These are phyloP conservation scores for Aphelenchoides bicaudatus DNA, from an alignment of 2,888 invertebrate genomes.

Conservation along the genomic window DNA sequence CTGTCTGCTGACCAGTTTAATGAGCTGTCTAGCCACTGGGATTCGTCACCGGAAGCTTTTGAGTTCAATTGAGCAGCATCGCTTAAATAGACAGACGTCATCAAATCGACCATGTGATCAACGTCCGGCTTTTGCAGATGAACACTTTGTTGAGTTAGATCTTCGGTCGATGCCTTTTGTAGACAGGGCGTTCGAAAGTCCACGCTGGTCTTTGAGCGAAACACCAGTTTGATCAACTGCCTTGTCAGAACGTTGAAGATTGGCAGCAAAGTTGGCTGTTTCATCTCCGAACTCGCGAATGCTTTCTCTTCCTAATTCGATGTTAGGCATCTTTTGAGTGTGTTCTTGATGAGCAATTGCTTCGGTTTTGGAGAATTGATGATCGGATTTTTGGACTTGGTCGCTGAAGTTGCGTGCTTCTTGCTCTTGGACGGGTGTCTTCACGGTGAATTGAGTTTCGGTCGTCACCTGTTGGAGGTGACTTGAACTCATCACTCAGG, in stretches of 20 bases:
- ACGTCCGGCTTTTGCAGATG: not conserved
- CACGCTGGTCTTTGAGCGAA: not conserved
- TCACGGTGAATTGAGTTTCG: no score
- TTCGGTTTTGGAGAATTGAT: not conserved
- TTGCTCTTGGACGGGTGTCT: no score
- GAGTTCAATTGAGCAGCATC: not conserved
- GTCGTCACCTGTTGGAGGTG: not conserved
- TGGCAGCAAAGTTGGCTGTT: not conserved
- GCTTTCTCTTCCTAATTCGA: not conserved
- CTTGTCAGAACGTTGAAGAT: conserved; percentile 3
- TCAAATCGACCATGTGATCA: conserved; percentile 12
- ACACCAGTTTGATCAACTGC: not conserved
- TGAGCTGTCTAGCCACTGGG: conserved; percentile 9
- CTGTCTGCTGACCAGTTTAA: not conserved
- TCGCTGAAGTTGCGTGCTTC: no score
- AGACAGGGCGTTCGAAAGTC: not conserved
- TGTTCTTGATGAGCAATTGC: not conserved
- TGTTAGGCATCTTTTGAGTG: not conserved
- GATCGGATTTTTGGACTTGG: no score
- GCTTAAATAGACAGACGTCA: conserved; percentile 12
- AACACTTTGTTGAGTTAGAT: not conserved
- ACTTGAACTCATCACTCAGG: not conserved
- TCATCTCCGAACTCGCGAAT: conserved; percentile 3
- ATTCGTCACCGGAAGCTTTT: conserved; percentile 11
- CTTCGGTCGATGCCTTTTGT: not conserved